Conservation (phyloP, 1,140 invertebrate genomes). For the Ceratina japonica region DNA sequence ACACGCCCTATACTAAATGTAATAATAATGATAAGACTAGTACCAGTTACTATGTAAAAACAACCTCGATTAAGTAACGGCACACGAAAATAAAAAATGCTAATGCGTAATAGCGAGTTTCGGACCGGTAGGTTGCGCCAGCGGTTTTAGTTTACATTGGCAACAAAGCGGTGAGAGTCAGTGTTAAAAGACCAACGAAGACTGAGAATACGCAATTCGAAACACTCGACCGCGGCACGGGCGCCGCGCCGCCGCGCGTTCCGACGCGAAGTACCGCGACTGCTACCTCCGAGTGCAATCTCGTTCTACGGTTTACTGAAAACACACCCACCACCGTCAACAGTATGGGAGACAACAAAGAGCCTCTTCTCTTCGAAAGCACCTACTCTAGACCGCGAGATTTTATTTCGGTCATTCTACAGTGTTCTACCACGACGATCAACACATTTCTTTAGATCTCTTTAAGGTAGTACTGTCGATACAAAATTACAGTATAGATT, state of each 20-base stretch:
- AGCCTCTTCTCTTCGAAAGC: constrained; percentile 6
- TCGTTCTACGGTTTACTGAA: constrained; percentile 29
- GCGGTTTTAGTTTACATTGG: not conserved
- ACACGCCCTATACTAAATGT: no score
- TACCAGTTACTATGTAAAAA: no score
- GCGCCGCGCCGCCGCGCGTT: not conserved
- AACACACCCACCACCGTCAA: not conserved
- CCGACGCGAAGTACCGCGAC: constrained; percentile 3
- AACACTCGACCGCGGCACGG: constrained; percentile 4
- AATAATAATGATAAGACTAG: no score
- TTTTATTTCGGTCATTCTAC: constrained; percentile 12
- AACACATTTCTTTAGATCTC: not conserved
- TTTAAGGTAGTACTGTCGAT: no score
- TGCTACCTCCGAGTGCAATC: constrained; percentile 12
- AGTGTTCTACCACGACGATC: not conserved
- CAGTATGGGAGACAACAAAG: constrained; percentile 25
- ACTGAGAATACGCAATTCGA: constrained; percentile 15
- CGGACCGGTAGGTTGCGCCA: not conserved
- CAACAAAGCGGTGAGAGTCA: not conserved
- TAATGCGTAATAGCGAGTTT: not conserved
- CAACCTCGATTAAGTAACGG: no score
- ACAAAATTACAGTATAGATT: no score
- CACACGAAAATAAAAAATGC: not conserved
- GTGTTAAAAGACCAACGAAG: constrained; percentile 31
- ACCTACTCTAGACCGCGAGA: constrained; percentile 6